These are phyloP conservation scores for Sebastes melanostomus DNA, from an alignment of 2,797 vertebrate species.

Conservation along the genomic window DNA sequence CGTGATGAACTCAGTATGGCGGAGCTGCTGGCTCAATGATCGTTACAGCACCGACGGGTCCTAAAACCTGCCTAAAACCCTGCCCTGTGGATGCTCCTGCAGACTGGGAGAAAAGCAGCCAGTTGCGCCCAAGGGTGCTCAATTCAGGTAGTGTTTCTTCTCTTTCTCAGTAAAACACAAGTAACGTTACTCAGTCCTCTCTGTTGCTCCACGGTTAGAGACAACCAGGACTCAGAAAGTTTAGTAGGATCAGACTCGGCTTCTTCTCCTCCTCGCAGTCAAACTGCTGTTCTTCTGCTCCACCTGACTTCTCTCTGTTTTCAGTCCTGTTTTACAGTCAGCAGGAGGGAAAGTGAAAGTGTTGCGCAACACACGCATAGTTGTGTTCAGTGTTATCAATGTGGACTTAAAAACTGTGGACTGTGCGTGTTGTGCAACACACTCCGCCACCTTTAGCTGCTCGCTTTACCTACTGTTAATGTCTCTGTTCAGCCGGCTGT, in stretches of 20 bases:
- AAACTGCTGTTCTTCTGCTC: not conserved
- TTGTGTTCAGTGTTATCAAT: not conserved
- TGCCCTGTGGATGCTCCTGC: conserved; percentile 34
- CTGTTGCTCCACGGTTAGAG: not conserved
- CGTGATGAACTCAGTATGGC: conserved; percentile 83
- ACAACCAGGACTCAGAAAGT: conserved; percentile 2
- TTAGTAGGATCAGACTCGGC: not conserved
- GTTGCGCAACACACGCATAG: conserved; percentile 32
- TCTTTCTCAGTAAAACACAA: not conserved
- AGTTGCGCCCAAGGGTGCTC: not conserved
- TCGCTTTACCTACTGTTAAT: not conserved
- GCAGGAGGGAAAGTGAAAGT: not conserved
- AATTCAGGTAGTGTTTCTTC: conserved; percentile 17
- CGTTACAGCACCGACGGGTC: conserved; percentile 63
- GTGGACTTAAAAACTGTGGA: not conserved
- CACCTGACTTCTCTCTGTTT: conserved; percentile 1
- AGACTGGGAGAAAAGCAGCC: not conserved
- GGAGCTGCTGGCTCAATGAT: conserved; percentile 68
- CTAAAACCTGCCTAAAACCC: conserved; percentile 63
- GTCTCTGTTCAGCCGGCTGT: not conserved
- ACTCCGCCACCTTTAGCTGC: not conserved
- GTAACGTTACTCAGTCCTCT: not conserved
- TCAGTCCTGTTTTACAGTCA: not conserved
- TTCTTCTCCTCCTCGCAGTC: not conserved
- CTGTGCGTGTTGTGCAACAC: conserved; percentile 27